Conservation (phyloP, 2,113 vertebrate genomes). For the Ia io region DNA sequence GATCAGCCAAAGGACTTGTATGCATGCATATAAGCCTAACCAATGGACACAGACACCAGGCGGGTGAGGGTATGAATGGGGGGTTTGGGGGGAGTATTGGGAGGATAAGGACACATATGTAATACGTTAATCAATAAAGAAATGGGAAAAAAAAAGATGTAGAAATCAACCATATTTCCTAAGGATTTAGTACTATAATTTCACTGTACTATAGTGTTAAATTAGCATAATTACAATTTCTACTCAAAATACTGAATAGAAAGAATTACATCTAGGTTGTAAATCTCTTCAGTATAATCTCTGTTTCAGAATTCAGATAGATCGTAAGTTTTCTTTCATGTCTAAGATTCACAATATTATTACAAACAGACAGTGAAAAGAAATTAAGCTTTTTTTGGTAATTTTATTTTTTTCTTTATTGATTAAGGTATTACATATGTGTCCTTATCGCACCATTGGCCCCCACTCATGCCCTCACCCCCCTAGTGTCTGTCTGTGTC, state of each 20-base stretch:
- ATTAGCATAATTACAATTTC: neutral
- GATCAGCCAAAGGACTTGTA: too few species aligned
- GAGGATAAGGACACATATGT: too few species aligned
- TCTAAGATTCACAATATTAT: neutral
- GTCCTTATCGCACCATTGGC: too few species aligned
- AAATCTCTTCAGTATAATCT: neutral
- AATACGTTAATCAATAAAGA: too few species aligned
- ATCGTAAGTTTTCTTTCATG: neutral
- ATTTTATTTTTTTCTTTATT: too few species aligned
- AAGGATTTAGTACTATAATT: constrained; percentile 14
- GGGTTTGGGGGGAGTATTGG: too few species aligned
- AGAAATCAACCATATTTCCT: neutral
- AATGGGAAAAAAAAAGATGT: neutral
- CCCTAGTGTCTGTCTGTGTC: too few species aligned
- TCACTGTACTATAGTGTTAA: constrained; percentile 16
- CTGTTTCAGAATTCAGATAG: neutral
- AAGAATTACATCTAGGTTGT: neutral
- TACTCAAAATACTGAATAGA: neutral
- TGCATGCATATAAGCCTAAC: too few species aligned
- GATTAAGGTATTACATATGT: too few species aligned
- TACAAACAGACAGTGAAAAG: neutral
- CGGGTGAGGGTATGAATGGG: too few species aligned
- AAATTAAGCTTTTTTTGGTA: neutral
- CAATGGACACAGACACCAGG: too few species aligned
- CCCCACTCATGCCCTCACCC: too few species aligned